phyloP scores from a whole-genome alignment of 2,888 invertebrate genomes.

The Acrocera orbiculus region DNA sequence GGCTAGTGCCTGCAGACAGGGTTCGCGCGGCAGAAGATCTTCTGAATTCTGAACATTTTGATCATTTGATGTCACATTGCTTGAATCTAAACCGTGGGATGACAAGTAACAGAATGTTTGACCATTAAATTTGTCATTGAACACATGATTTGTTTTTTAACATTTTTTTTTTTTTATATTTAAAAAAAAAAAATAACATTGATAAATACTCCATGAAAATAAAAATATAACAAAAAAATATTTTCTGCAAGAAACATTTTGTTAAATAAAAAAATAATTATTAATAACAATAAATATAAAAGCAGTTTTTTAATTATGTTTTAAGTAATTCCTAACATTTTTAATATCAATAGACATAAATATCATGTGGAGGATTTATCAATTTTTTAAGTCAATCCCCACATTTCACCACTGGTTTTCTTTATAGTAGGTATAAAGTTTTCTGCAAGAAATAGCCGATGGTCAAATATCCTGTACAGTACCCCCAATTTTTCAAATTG shows the following conservation, averaged over 20 bases:
- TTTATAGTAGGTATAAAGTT: no score
- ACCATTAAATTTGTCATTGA: constrained; percentile 34
- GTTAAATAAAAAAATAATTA: background rate
- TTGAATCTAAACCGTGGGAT: constrained; percentile 36
- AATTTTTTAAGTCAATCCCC: no score
- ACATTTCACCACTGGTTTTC: no score
- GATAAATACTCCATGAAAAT: constrained; percentile 11
- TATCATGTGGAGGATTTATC: no score
- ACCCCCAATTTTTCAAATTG: constrained; percentile 11
- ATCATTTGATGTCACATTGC: constrained; percentile 52
- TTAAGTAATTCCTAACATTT: no score
- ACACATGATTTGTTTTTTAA: constrained; percentile 4
- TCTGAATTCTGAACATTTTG: constrained; percentile 37
- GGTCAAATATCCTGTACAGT: constrained; percentile 18
- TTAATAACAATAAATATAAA: no score
- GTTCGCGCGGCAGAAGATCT: constrained; percentile 96
- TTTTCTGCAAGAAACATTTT: no score
- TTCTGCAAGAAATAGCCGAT: no score
- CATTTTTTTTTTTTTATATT: constrained; percentile 5
- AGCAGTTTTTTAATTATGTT: no score
- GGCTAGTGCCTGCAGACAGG: constrained; percentile 99
- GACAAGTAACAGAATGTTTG: constrained; percentile 52
- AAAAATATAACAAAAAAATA: no score
- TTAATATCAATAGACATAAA: no score
- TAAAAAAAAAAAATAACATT: constrained; percentile 6